These are phyloP conservation scores for Luscinia luscinia DNA, from an alignment of 2,797 vertebrate species.

Conservation along the genomic window DNA sequence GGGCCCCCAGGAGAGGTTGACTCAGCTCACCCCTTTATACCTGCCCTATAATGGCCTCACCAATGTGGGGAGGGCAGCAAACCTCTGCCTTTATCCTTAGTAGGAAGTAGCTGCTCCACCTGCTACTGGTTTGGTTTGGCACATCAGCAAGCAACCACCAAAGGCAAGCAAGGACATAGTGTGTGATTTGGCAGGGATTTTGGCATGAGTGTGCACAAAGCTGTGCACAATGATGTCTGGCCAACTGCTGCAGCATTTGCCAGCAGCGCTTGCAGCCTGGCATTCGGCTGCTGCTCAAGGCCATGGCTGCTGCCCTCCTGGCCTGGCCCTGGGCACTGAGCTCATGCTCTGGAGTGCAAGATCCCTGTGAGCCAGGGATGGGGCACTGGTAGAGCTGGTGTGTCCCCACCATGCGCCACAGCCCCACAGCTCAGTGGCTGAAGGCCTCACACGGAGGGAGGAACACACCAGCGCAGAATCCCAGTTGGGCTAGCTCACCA, in stretches of 20 bases:
- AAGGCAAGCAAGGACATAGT: background rate
- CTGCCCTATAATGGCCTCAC: background rate
- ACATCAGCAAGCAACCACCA: background rate
- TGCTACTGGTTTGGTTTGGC: background rate
- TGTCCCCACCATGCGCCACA: rapidly evolving
- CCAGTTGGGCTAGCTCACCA: background rate
- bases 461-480: background rate
- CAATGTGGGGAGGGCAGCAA: rapidly evolving
- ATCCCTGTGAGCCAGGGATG: rapidly evolving
- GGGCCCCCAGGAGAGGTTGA: background rate
- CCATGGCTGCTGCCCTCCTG: background rate
- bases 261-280: rapidly evolving
- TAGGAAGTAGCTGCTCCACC: background rate
- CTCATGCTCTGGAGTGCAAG: rapidly evolving
- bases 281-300: background rate
- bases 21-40: background rate
- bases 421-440: background rate
- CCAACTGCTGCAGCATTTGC: background rate
- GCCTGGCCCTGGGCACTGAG: background rate
- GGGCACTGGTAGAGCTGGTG: rapidly evolving
- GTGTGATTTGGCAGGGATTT: background rate
- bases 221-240: background rate
- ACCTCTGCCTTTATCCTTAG: background rate
- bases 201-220: background rate
- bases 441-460: background rate